phyloP scores from a whole-genome alignment of 30 jellyfish, hydroid and myxozoan genomes.

The Haliclystus octoradiatus region DNA sequence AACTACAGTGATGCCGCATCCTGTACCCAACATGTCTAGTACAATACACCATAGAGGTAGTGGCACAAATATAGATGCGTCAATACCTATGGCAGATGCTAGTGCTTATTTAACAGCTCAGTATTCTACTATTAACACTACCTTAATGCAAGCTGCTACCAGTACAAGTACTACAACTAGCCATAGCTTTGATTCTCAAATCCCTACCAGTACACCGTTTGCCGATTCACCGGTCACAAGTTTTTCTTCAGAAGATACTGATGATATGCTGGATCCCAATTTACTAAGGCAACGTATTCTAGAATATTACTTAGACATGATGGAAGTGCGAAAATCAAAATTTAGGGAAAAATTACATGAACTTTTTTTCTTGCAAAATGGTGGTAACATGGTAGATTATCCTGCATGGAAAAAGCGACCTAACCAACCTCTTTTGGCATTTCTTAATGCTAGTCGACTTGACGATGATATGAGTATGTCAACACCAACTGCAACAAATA shows the following conservation, averaged over 20 bases:
- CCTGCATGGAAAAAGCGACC: conserved; percentile 92
- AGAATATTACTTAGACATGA: conserved; percentile 37
- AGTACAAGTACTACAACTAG: neutral
- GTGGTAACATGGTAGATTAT: conserved; percentile 97
- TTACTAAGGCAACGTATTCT: conserved; percentile 42
- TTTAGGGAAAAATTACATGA: conserved; percentile 79
- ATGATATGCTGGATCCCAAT: conserved; percentile 43
- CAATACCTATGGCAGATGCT: too few relatives aligned
- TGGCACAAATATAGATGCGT: too few relatives aligned
- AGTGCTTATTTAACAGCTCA: too few relatives aligned
- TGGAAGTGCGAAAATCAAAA: conserved; percentile 59
- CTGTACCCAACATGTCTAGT: too few relatives aligned
- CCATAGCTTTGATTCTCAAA: neutral
- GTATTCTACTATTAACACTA: neutral
- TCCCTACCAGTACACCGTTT: too few relatives aligned
- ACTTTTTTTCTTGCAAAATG: conserved; percentile 86
- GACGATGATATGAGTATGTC: conserved; percentile 72
- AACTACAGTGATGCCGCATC: too few relatives aligned
- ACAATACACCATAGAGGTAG: too few relatives aligned
- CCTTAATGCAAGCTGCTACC: neutral
- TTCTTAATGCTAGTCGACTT: conserved; percentile 57
- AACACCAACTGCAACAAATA: conserved; percentile 80
- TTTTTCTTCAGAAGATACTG: conserved; percentile 12
- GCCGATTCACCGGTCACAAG: neutral
- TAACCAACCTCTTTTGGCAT: conserved; percentile 72